phyloP scores from a whole-genome alignment of 2,113 vertebrate species.

The Empidonax traillii region DNA sequence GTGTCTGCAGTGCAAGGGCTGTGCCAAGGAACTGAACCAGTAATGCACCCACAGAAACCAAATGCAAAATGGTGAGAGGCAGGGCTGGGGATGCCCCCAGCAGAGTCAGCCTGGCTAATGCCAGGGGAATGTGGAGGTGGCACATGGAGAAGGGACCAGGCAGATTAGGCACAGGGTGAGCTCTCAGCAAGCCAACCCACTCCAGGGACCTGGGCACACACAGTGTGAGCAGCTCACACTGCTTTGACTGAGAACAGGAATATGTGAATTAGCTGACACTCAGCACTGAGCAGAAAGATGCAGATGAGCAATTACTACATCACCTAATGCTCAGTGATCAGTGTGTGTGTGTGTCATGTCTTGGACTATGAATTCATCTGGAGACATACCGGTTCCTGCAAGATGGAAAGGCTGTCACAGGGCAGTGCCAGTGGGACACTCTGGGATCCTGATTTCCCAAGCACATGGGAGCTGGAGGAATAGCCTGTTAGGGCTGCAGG shows the following conservation, averaged over 20 bases:
- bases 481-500: not conserved
- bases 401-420: not conserved
- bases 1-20: not conserved
- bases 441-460: not conserved
- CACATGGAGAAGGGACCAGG: not conserved
- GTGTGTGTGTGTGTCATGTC: too few relatives aligned
- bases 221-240: not conserved
- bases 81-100: not conserved
- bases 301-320: not conserved
- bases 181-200: not conserved
- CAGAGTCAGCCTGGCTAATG: not conserved
- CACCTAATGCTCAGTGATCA: not conserved
- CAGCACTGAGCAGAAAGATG: not conserved
- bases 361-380: not conserved
- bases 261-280: not conserved
- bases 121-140: not conserved
- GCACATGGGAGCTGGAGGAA: not conserved
- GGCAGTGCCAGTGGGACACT: too few relatives aligned
- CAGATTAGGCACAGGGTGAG: not conserved
- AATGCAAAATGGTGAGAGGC: not conserved
- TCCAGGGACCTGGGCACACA: rapidly evolving
- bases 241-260: not conserved
- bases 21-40: not conserved
- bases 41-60: not conserved
- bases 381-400: not conserved